These are phyloP conservation scores for Agrochola lychnidis DNA, from an alignment of 2,888 invertebrate species.

Conservation along the genomic window DNA sequence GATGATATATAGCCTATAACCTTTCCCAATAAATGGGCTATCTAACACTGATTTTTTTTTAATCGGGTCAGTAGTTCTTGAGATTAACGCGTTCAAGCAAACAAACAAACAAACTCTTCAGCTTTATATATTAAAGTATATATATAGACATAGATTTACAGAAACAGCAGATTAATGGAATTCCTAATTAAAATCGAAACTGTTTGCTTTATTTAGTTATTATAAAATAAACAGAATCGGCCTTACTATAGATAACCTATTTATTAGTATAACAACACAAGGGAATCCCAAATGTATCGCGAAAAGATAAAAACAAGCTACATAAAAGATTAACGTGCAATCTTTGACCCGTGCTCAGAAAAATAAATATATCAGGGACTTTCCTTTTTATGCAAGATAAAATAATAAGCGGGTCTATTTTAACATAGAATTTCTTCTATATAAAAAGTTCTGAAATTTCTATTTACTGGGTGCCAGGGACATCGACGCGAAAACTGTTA, in stretches of 20 bases:
- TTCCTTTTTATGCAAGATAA: neutral
- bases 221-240: neutral
- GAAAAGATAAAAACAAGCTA: neutral
- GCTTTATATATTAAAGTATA: no score
- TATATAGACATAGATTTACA: no score
- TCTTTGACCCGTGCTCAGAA: constrained; percentile 10
- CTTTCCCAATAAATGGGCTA: no score
- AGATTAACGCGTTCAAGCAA: no score
- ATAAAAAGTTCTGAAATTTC: no score
- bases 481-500: no score
- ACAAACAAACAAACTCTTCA: no score
- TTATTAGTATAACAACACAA: neutral
- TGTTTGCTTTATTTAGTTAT: neutral
- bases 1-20: no score
- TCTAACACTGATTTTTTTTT: no score
- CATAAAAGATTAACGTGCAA: neutral
- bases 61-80: no score
- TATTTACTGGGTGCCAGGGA: no score
- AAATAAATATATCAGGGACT: constrained; percentile 14
- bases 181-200: neutral
- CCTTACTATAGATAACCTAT: neutral
- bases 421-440: neutral
- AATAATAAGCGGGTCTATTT: neutral
- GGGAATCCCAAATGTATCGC: neutral
- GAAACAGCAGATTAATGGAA: neutral